These are phyloP conservation scores for Strigamia crassipes DNA, from an alignment of 2,888 invertebrate species.

Conservation along the genomic window DNA sequence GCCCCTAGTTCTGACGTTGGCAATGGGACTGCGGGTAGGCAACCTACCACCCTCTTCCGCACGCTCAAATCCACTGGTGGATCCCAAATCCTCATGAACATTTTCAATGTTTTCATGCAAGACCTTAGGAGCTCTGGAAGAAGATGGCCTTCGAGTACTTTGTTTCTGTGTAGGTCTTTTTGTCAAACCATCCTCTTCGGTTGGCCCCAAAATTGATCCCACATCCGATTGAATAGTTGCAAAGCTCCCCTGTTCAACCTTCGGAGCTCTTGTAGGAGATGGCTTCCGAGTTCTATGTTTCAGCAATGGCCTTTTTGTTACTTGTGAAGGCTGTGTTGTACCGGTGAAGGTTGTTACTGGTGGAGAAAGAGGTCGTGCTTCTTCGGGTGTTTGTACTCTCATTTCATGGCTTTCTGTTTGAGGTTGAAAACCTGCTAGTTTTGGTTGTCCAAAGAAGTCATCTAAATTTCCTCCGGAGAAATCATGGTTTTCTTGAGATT, in stretches of 20 bases:
- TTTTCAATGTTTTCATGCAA: too few relatives aligned
- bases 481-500: background rate
- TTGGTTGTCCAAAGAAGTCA: slow-evolving; percentile 35
- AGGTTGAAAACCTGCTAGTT: background rate
- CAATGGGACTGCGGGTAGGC: slow-evolving; percentile 6
- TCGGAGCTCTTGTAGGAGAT: background rate
- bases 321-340: background rate
- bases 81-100: too few relatives aligned
- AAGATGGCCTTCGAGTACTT: too few relatives aligned
- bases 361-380: background rate
- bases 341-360: background rate
- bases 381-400: background rate
- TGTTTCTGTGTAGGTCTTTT: too few relatives aligned
- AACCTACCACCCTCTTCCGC: background rate
- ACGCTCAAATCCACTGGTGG: too few relatives aligned
- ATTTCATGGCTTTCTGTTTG: background rate
- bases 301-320: background rate
- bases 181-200: background rate
- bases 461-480: slow-evolving; percentile 23
- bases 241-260: background rate
- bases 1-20: background rate
- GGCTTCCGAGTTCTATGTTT: background rate
- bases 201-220: background rate
- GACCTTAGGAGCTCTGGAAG: too few relatives aligned
- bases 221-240: background rate